phyloP scores from a whole-genome alignment of 1,140 invertebrate species.

The Sitophilus oryzae region DNA sequence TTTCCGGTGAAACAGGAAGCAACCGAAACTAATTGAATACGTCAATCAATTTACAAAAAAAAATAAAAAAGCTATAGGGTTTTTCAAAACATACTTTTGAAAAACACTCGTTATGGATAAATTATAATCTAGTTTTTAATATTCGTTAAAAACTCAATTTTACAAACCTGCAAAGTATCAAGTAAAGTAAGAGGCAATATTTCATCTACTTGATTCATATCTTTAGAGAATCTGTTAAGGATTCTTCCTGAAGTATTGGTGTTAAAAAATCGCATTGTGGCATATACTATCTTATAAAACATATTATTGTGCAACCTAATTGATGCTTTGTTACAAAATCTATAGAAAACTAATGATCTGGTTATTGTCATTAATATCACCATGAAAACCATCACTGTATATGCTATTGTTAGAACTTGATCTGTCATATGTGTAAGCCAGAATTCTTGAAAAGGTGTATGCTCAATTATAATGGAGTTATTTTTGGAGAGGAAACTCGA shows the following conservation, averaged over 20 bases:
- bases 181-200: constrained; percentile 66
- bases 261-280: constrained; percentile 85
- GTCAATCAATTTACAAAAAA: no score
- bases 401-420: constrained; percentile 43
- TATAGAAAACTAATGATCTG: constrained; percentile 68
- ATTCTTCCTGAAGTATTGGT: constrained; percentile 73
- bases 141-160: background rate
- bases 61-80: no score
- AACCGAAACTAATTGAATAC: no score
- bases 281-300: constrained; percentile 73
- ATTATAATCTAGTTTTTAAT: background rate
- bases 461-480: background rate
- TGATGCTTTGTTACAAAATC: constrained; percentile 73
- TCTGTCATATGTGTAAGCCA: constrained; percentile 80
- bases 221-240: constrained; percentile 68
- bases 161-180: constrained; percentile 71
- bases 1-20: no score
- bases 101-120: background rate
- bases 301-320: constrained; percentile 74
- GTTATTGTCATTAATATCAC: constrained; percentile 47
- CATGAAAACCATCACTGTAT: constrained; percentile 2
- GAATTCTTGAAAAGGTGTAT: constrained; percentile 52
- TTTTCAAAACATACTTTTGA: background rate
- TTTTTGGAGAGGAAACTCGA: background rate
- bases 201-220: constrained; percentile 78